These are phyloP conservation scores for Sylvia atricapilla DNA, from an alignment of 2,113 vertebrate genomes.

Conservation along the genomic window DNA sequence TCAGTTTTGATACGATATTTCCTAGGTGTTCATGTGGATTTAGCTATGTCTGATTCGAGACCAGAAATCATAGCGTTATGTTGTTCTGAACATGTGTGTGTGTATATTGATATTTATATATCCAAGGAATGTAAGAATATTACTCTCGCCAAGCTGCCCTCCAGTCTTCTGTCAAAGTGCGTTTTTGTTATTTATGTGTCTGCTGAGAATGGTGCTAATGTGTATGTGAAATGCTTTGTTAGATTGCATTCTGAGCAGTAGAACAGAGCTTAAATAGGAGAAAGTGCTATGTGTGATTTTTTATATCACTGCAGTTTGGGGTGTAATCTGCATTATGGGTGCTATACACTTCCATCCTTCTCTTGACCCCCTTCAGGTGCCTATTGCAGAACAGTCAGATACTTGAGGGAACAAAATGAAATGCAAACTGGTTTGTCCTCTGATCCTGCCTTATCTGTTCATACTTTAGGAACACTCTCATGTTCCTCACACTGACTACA, in stretches of 20 bases:
- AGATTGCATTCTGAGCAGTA: not conserved
- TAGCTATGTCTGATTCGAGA: not conserved
- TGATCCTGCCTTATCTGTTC: not conserved
- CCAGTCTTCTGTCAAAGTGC: not conserved
- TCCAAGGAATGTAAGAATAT: not conserved
- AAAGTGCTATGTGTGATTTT: not conserved
- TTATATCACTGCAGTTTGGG: not conserved
- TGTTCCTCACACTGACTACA: not conserved
- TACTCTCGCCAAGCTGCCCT: not conserved
- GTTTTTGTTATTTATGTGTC: not conserved
- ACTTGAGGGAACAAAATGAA: not conserved
- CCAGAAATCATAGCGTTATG: not conserved
- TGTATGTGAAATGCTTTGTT: not conserved
- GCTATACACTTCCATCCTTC: not conserved
- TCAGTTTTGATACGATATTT: not conserved
- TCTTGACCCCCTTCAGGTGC: not conserved
- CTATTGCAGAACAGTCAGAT: not conserved
- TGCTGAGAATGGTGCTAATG: not conserved
- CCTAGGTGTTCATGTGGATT: rapidly evolving
- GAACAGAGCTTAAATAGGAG: not conserved
- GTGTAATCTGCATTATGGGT: not conserved
- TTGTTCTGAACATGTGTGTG: not conserved
- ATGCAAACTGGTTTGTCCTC: not conserved
- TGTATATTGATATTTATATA: not conserved
- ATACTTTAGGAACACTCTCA: not conserved